These are phyloP conservation scores for Brachionus rotundiformis DNA, from an alignment of 1,140 invertebrate species.

Conservation along the genomic window DNA sequence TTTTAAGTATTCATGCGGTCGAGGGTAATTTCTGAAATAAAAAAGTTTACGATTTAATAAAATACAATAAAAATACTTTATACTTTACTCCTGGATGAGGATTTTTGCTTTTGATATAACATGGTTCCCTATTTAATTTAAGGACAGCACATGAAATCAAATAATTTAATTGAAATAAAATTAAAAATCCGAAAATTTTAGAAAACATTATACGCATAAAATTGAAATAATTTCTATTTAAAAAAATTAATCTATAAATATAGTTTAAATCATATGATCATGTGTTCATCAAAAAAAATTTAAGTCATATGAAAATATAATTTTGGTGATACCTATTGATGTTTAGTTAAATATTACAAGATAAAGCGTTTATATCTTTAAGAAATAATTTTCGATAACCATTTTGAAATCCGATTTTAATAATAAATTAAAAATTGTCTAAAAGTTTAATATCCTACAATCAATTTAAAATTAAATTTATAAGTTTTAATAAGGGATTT, in stretches of 20 bases:
- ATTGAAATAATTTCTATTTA: too few species aligned
- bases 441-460: too few species aligned
- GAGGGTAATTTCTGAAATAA: slow-evolving; percentile 55
- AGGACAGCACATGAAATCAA: slow-evolving; percentile 4
- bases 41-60: neutral
- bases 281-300: neutral
- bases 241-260: neutral
- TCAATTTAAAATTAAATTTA: too few species aligned
- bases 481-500: too few species aligned
- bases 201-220: neutral
- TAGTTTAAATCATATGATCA: neutral
- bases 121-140: slow-evolving; percentile 30
- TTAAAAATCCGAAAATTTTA: slow-evolving; percentile 51
- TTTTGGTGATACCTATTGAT: neutral
- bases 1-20: slow-evolving; percentile 58
- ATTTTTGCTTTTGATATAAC: slow-evolving; percentile 39
- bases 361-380: too few species aligned
- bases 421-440: too few species aligned
- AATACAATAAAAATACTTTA: neutral
- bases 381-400: too few species aligned
- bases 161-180: neutral
- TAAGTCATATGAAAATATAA: neutral
- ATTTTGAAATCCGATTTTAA: too few species aligned
- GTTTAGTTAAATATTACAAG: too few species aligned
- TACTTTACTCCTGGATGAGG: slow-evolving; percentile 36